Base-by-base conservation (phyloP, 2,888 invertebrate species). In the Netelia inedita region DNA sequence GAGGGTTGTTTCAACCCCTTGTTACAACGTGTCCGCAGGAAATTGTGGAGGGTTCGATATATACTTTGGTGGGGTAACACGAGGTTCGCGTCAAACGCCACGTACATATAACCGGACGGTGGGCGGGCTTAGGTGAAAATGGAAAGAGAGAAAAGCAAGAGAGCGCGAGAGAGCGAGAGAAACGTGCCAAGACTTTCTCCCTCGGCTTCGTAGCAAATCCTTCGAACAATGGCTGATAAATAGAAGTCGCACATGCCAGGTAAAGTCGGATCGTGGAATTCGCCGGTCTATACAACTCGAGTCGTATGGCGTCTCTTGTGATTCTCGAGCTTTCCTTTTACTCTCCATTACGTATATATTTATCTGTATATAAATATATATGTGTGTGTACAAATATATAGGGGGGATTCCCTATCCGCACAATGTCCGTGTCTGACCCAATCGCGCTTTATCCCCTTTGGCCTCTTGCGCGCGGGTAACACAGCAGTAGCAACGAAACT, bases 151-250 rank as follows among this genome's bases (percentile, higher is more conserved):
- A n/a, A 61, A 19, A 35, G n/a, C 16, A 19, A 28, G 61, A 46
- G 46, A n/a, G 57, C 28, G 69, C 46, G 46, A 19, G 6, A 82
- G 82, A 76, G 73, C 80, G 73, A 72, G 82, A 71, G 63, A 69
- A 76, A 61, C 50, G 63, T 41, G 61, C 69, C 65, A 46, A 35
- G 69, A 28, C 50, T 69, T 28, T 16, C 35, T 28, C 35, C n/a
- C 53, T 66, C 66, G 55, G 43, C 69, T 63, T 66, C 63, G 69
- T 63, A 59, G 35, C 63, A 80, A 82, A 79, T 43, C 65, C 80
- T 71, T 78, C 75, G 83, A 80, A 88, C 87, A 86, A 88, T 88
- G 85, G 85, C 82, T 87, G 87, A 88, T 88, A 87, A 88, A 89
- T 86, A 86, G 85, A 73, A 66, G 61, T 82, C 72, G 57, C 28